These are phyloP conservation scores for Megaceryle alcyon DNA, from an alignment of 2,797 vertebrate species.

Conservation along the genomic window DNA sequence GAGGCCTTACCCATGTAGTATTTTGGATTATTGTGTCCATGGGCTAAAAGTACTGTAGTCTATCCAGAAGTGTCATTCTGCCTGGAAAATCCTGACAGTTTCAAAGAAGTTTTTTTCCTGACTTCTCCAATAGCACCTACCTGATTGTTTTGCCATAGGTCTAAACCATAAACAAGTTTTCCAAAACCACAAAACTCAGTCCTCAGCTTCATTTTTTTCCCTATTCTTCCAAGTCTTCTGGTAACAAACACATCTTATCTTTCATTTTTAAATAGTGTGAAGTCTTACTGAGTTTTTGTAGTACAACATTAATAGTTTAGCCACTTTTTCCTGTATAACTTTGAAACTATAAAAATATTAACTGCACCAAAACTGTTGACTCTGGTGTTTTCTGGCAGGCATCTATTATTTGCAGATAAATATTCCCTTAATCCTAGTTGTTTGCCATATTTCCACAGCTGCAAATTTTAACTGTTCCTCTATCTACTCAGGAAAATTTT, in stretches of 20 bases:
- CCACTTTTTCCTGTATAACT: not conserved
- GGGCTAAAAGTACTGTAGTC: conserved; percentile 4
- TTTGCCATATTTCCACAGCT: not conserved
- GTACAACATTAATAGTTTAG: not conserved
- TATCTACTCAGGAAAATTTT: not conserved
- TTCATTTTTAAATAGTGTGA: not conserved
- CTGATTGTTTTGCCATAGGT: conserved; percentile 23
- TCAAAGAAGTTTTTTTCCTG: conserved; percentile 5
- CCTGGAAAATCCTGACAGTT: conserved; percentile 39
- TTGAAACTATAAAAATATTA: not conserved
- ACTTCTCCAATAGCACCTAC: not conserved
- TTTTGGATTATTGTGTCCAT: conserved; percentile 17
- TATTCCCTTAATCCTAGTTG: not conserved
- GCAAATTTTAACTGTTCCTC: not conserved
- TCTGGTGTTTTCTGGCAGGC: not conserved
- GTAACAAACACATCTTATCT: not conserved
- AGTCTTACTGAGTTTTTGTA: not conserved
- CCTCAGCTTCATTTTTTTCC: not conserved
- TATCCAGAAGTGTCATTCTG: conserved; percentile 33
- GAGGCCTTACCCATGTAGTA: conserved; percentile 1
- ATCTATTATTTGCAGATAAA: not conserved
- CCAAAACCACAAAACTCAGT: not conserved
- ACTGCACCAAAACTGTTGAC: not conserved
- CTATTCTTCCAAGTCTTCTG: not conserved
- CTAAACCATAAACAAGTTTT: not conserved